phyloP scores from a whole-genome alignment of 2,113 vertebrate species.

The Cephalopholis sonnerati region DNA sequence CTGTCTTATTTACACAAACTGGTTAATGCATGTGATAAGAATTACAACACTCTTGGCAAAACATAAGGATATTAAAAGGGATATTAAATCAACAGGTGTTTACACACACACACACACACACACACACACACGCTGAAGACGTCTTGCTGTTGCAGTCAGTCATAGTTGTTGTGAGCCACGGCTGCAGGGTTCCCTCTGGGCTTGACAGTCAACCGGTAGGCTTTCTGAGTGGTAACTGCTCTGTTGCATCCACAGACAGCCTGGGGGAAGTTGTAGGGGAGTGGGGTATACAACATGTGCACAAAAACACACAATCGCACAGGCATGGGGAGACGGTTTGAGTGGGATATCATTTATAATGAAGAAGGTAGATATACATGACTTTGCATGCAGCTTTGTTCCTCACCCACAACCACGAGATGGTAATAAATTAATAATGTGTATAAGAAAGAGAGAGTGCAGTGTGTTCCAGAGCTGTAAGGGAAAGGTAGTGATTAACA shows the following conservation, averaged over 20 bases:
- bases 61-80: not conserved
- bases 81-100: conserved; percentile 12
- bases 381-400: not conserved
- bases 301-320: conserved; percentile 5
- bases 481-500: not conserved
- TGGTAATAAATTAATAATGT: not conserved
- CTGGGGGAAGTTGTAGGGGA: conserved; percentile 28
- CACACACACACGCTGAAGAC: not conserved
- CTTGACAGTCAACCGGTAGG: conserved; percentile 19
- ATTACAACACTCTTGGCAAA: not conserved
- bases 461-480: not conserved
- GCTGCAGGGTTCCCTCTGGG: conserved; percentile 13
- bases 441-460: not conserved
- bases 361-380: not conserved
- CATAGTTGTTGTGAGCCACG: conserved; percentile 1
- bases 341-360: not conserved
- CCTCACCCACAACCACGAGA: not conserved
- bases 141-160: not conserved
- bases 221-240: conserved; percentile 13
- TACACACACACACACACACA: conserved; percentile 1
- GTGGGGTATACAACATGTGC: not conserved
- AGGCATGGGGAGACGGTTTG: not conserved
- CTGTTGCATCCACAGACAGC: conserved; percentile 38
- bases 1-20: not conserved
- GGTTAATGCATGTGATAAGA: not conserved